Percentiles rank a stretch among this genome's conserved stretches.
These are phyloP conservation scores for Atta texana DNA, from an alignment of 1,140 invertebrate species.

Conservation along the genomic window DNA sequence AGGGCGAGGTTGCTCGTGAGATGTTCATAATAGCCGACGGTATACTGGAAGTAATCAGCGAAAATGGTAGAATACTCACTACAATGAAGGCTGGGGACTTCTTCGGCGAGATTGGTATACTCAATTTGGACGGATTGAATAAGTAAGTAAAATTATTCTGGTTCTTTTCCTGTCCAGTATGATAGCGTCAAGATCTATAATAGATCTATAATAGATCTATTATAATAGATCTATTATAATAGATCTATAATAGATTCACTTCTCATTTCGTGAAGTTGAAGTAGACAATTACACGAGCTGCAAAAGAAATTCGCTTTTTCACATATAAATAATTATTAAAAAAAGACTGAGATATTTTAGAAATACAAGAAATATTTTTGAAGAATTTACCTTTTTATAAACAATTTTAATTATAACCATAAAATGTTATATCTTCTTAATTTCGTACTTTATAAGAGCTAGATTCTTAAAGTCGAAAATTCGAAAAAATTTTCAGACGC, in stretches of 20 bases:
- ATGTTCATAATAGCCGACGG: slow-evolving; percentile 99
- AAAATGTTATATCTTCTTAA: background rate
- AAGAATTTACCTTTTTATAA: slow-evolving; percentile 14
- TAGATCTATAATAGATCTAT: too few relatives aligned
- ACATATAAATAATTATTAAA: background rate
- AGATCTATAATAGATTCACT: background rate
- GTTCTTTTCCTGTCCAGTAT: background rate
- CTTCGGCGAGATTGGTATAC: slow-evolving; percentile 98
- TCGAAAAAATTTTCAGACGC: slow-evolving; percentile 88
- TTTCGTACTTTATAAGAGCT: background rate
- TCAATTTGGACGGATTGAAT: slow-evolving; percentile 97
- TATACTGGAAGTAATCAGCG: slow-evolving; percentile 97
- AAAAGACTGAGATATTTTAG: background rate
- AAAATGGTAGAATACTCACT: slow-evolving; percentile 96
- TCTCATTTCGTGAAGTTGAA: background rate
- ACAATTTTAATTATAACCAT: background rate
- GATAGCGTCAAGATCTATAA: background rate
- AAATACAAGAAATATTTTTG: background rate
- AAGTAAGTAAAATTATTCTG: slow-evolving; percentile 89
- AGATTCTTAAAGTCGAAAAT: background rate
- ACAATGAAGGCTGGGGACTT: slow-evolving; percentile 99
- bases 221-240: too few relatives aligned
- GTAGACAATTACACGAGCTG: background rate
- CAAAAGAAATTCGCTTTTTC: background rate
- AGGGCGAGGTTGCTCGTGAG: slow-evolving; percentile 97